phyloP scores from a whole-genome alignment of 64 coral and sea anemone species.

The Actinia equina region DNA sequence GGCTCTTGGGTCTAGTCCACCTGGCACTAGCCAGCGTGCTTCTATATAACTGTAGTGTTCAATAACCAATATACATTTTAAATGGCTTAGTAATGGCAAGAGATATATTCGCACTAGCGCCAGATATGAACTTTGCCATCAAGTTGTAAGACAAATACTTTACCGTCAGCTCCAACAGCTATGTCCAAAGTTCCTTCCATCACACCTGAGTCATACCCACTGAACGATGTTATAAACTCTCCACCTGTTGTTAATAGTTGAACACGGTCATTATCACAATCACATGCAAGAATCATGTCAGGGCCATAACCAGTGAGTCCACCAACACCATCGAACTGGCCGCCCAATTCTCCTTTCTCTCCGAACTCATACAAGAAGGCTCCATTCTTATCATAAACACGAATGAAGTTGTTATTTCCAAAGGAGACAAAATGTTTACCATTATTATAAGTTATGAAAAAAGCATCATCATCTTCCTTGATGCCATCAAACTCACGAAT shows the following conservation, averaged over 20 bases:
- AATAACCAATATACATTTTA: too few relatives aligned
- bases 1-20: too few relatives aligned
- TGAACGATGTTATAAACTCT: background rate
- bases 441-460: background rate
- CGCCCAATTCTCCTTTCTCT: background rate
- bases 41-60: too few relatives aligned
- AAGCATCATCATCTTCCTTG: background rate
- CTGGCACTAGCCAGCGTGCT: too few relatives aligned
- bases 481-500: background rate
- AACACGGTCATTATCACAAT: background rate
- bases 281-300: too few relatives aligned
- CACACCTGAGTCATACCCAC: background rate
- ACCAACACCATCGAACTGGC: background rate
- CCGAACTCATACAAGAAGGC: background rate
- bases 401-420: background rate
- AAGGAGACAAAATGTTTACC: background rate
- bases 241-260: background rate
- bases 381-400: background rate
- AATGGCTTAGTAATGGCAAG: too few relatives aligned
- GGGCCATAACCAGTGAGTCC: too few relatives aligned
- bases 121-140: background rate
- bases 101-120: background rate
- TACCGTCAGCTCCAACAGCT: background rate
- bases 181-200: background rate
- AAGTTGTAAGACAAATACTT: background rate